Base-by-base conservation (phyloP, 2,888 invertebrate species). In the Hololepta plana region DNA sequence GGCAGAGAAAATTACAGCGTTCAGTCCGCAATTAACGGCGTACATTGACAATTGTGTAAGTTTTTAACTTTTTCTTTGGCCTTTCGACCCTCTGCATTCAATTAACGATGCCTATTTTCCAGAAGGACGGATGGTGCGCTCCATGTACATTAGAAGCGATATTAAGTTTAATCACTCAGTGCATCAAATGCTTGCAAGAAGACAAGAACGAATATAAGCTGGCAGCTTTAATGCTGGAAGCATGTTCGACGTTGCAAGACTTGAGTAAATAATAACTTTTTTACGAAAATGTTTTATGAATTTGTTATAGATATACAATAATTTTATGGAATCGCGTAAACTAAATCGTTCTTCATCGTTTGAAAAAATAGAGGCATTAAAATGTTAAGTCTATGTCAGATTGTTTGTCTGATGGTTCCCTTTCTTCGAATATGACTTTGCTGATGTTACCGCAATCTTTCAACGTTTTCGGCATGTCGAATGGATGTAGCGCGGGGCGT, bases 11-110 rank as follows among this genome's bases (percentile, higher is more conserved):
- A 65, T 87, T 22, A 72, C 81, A 2, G 70, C 75, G 4, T 65
- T 87, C 35, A 77, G 79, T 31, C 77, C 87, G 3, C 62, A 71
- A 13, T 57, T 90, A 2, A 70, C 76, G 22, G 67, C 69, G 38
- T 85, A 82, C 57, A 57, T 91, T 32, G 72, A 80, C 40, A 60
- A 59, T 31, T 57, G 71, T 49, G 74, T 74, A 52, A 57, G 46
- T 45, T 15, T 15, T 28, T 4, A 26, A 2, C 4, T 16, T 17
- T 15, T 25, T 3, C 9, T 25, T 6, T 12, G 10, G 3, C 15
- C 17, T 10, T 15, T 12, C 10, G 12, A 4, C n/a, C 12, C 23
- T 4, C 3, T 23, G 4, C 23, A 12, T 11, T 23, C 10, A 11
- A 23, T 23, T 15, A 6, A 2, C n/a, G 26, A 11, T 31, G 20